phyloP scores from a whole-genome alignment of 2,113 vertebrate genomes.

The Phyllostomus discolor region DNA sequence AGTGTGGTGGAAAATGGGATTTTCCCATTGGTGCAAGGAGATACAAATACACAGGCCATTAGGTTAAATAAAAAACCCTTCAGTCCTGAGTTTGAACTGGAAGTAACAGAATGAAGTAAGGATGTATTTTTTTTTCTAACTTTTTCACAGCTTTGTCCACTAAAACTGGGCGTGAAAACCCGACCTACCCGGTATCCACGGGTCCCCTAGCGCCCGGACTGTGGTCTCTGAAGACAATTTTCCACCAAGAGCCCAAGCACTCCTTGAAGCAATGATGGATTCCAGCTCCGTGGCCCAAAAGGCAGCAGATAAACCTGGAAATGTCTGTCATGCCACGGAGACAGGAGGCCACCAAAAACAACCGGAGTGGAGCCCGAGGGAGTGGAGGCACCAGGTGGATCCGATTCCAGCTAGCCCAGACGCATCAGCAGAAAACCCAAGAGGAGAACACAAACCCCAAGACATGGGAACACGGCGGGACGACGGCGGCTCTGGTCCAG shows the following conservation, averaged over 20 bases:
- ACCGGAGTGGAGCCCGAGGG: not conserved
- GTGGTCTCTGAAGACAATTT: not conserved
- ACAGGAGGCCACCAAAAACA: not conserved
- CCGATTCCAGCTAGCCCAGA: not conserved
- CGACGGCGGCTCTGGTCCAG: not conserved
- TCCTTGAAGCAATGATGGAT: not conserved
- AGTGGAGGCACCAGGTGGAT: not conserved
- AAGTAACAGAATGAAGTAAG: not conserved
- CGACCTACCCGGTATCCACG: not conserved
- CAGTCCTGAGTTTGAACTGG: not conserved
- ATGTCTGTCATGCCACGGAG: not conserved
- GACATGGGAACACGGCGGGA: not conserved
- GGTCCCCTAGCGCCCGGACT: not conserved
- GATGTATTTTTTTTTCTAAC: slow-evolving; percentile 11
- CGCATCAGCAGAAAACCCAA: not conserved
- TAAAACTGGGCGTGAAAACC: not conserved
- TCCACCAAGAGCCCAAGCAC: not conserved
- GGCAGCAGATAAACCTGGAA: not conserved
- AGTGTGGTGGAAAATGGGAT: not conserved
- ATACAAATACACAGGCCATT: not conserved
- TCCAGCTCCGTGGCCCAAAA: not conserved
- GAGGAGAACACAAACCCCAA: not conserved
- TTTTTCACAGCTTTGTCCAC: not conserved
- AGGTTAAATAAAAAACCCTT: not conserved
- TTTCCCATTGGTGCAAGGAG: not conserved